These are phyloP conservation scores for Bucco capensis DNA, from an alignment of 2,113 vertebrate species.

Conservation along the genomic window DNA sequence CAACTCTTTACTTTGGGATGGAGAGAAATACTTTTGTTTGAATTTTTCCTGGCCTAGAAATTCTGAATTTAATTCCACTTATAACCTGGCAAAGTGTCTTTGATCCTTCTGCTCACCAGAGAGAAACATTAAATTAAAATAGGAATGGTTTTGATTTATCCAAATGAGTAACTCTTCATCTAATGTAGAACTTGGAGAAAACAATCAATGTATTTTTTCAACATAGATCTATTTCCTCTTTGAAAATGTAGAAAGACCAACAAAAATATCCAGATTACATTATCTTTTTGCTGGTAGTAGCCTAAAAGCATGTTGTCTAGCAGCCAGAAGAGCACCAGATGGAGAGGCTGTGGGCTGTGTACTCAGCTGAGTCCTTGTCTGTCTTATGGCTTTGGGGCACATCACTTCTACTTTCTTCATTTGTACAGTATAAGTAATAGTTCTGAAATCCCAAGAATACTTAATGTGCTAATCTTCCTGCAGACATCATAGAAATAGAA, in stretches of 20 bases:
- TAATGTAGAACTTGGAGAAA: not conserved
- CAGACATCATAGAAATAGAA: not conserved
- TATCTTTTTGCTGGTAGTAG: not conserved
- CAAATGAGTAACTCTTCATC: not conserved
- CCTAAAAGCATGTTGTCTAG: not conserved
- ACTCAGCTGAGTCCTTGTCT: not conserved
- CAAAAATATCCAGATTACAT: not conserved
- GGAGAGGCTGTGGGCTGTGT: not conserved
- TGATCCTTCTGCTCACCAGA: not conserved
- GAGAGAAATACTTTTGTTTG: not conserved
- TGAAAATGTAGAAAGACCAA: not conserved
- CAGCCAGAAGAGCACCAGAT: not conserved
- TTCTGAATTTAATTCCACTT: not conserved
- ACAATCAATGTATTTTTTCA: not conserved
- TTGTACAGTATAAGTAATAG: not conserved
- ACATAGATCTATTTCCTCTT: not conserved
- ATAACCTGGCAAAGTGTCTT: not conserved
- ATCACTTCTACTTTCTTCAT: not conserved
- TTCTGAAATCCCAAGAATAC: not conserved
- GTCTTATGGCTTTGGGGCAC: not conserved
- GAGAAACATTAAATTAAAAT: not conserved
- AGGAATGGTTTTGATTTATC: not conserved
- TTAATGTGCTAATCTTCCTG: not conserved
- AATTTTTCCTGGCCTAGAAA: not conserved
- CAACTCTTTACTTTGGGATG: not conserved